Base-by-base conservation (phyloP, 1,140 invertebrate genomes). In the Lepidotrigona ventralis region DNA sequence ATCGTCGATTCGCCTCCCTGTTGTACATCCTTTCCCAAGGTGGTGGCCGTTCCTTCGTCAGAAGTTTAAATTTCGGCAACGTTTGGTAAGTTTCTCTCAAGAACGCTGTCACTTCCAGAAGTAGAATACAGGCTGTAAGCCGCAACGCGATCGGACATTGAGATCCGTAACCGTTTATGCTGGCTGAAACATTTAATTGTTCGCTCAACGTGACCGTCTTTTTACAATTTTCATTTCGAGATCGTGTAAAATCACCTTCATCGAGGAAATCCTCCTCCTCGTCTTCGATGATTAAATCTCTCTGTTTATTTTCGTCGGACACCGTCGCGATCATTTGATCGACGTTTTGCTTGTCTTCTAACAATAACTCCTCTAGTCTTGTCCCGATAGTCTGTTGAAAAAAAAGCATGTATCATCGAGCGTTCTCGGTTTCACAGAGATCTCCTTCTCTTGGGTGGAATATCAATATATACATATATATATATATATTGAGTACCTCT, bases 221-320 rank as follows among this genome's bases (percentile, higher is more conserved):
- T 46, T 14, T 60, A 12, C 11, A 60, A 33, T n/a, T 60, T 14
- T 11, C 12, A 60, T 60, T 23, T 23, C 21, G 23, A 60, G 9
- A n/a, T 60, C 21, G 23, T 23, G 23, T 14, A 11, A n/a, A n/a
- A 39, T 88, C 92, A 98, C 98, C 97, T 96, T 99, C 99, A 95
- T 99, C 99, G 12, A 99, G 94, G 92, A 99, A 99, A 93, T 99
- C 98, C 95, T 99, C 99, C 91, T 99, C 98, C 91, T 99, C 98
- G 90, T 99, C 98, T 93, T 98, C 97, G 68, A 97, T 95, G 78
- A 98, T 92, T 1, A 99, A 94, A 86, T 99, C 98, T 78, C 96
- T 96, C 90, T 98, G 97, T 85, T 97, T 97, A 58, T 95, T 95
- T 66, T 98, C 98, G 93, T 99, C 98, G 1, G 95, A 95, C 0